Base-by-base conservation (phyloP, 2,888 invertebrate species). In the Phlogophora meticulosa region DNA sequence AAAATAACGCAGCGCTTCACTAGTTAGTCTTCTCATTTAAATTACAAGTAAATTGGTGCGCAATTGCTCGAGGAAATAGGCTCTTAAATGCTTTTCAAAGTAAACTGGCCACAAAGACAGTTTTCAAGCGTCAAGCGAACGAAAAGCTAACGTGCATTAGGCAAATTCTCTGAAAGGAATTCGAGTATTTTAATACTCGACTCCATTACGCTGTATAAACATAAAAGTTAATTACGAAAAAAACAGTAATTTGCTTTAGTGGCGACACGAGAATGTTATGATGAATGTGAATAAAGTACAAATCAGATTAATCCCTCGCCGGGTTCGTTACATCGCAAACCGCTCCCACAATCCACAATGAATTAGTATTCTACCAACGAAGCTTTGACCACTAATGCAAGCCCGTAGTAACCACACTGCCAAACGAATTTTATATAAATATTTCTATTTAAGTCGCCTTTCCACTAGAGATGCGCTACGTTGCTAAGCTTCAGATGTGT, bases 311-410 rank as follows among this genome's bases (percentile, higher is more conserved):
- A 74, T 78, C 57, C 65, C 68, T 64, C 67, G 24, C 17, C 46
- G 62, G 65, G 72, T 75, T 68, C 61, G 71, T 80, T 75, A 80
- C 69, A 67, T 68, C 46, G 20, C 62, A 49, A 38, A 52, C 59
- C 63, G 65, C 56, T 56, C 57, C 52, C 59, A n/a, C n/a, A n/a
- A n/a, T n/a, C n/a, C n/a, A n/a, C 48, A 17, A 38, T 40, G 9
- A 65, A 74, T 78, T 72, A 74, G 60, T 82, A 84, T 82, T 82
- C 82, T 22, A 55, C 34, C 46, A 53, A 22, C 70, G 74, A 65
- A 64, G 46, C 65, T 42, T 49, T 51, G 59, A 49, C 71, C 77
- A 55, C 82, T 77, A 77, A 80, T 66, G 62, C 58, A 66, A 74
- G 55, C 40, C 46, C 49, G 49, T 63, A 51, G 49, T 63, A 51